Conservation (phyloP, 2,888 invertebrate species). For the Fissipunctia ypsillon region DNA sequence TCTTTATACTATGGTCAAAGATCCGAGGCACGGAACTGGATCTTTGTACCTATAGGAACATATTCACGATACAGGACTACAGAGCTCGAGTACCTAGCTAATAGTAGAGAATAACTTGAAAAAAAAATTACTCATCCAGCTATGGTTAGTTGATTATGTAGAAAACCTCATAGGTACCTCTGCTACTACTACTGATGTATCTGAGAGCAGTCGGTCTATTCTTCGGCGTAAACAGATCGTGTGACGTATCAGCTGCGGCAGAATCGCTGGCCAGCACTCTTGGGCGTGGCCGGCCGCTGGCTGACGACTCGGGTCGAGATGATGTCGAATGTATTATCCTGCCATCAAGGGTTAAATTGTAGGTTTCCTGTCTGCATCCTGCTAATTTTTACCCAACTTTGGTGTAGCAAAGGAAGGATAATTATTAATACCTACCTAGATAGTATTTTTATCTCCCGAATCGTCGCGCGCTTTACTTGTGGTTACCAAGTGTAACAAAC, state of each 20-base stretch:
- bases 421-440: neutral
- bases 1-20: too few species aligned
- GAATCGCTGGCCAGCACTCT: conserved; percentile 83
- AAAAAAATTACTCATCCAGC: neutral
- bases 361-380: neutral
- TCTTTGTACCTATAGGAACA: neutral
- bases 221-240: conserved; percentile 80
- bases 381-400: neutral
- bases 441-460: neutral
- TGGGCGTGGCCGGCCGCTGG: conserved; percentile 71
- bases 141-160: neutral
- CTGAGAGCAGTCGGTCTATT: conserved; percentile 82
- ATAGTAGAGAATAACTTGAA: neutral
- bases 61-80: too few species aligned
- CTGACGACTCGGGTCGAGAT: conserved; percentile 79
- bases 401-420: neutral
- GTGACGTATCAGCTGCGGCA: conserved; percentile 76
- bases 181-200: conserved; percentile 88
- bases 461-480: neutral
- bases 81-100: neutral
- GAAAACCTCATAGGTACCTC: conserved; percentile 72
- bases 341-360: neutral
- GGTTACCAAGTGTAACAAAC: neutral
- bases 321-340: conserved; percentile 79
- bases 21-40: too few species aligned